Conservation (phyloP, 2,113 vertebrate genomes). For the Rhinolophus sinicus region DNA sequence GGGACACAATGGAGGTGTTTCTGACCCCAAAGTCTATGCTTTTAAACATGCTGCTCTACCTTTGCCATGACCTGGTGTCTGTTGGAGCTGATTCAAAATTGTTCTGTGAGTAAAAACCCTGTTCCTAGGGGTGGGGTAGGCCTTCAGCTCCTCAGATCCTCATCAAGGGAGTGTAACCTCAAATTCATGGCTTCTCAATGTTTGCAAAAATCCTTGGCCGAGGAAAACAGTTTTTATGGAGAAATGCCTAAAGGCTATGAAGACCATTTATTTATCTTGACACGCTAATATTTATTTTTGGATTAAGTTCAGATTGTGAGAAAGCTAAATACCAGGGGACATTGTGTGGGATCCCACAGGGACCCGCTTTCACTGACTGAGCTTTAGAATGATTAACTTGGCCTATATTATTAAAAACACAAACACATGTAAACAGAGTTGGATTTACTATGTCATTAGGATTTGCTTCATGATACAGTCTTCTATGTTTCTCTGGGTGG, state of each 20-base stretch:
- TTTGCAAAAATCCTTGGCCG: not conserved
- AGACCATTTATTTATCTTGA: conserved; percentile 71
- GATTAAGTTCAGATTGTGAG: conserved; percentile 20
- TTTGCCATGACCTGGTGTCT: not conserved
- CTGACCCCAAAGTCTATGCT: not conserved
- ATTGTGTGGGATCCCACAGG: not conserved
- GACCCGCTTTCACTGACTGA: not conserved
- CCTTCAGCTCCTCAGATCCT: not conserved
- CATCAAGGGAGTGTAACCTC: not conserved
- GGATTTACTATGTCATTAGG: not conserved
- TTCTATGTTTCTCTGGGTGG: not conserved
- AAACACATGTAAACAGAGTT: not conserved
- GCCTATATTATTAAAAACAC: conserved; percentile 7
- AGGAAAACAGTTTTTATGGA: conserved; percentile 56
- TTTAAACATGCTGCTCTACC: not conserved
- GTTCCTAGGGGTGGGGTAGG: not conserved
- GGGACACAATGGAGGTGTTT: not conserved
- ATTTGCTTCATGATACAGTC: not conserved
- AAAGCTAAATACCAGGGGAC: conserved; percentile 48
- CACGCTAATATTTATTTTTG: conserved; percentile 65
- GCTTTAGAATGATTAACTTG: conserved; percentile 24
- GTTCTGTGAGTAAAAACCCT: not conserved
- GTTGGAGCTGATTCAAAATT: not conserved
- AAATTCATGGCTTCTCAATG: not conserved
- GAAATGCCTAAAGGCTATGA: conserved; percentile 15